phyloP scores from a whole-genome alignment of 2,888 invertebrate genomes.

The Archips crataeganus region DNA sequence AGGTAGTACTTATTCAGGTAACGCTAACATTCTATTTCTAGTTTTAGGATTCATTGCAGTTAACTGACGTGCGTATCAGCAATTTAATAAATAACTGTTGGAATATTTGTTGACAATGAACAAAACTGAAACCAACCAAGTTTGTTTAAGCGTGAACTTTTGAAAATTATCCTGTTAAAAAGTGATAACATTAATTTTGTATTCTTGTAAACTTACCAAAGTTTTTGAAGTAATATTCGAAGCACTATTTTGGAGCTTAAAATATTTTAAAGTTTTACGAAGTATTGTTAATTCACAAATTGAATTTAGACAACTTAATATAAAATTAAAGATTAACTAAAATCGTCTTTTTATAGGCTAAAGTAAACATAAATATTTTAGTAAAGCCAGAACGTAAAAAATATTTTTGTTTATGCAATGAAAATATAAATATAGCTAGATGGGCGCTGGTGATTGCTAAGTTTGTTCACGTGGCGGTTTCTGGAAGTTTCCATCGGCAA shows the following conservation, averaged over 20 bases:
- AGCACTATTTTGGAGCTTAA: not conserved
- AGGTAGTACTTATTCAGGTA: no score
- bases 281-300: not conserved
- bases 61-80: no score
- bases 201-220: not conserved
- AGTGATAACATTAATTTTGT: not conserved
- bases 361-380: not conserved
- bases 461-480: constrained; percentile 64
- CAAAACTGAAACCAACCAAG: constrained; percentile 50
- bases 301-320: not conserved
- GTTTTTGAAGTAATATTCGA: constrained; percentile 3
- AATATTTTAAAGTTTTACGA: not conserved
- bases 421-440: constrained; percentile 55
- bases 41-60: no score
- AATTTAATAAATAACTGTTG: not conserved
- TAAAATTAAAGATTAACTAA: not conserved
- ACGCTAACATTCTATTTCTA: no score
- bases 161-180: not conserved
- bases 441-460: constrained; percentile 53
- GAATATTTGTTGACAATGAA: constrained; percentile 35
- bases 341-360: not conserved
- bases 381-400: not conserved
- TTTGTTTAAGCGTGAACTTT: not conserved
- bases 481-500: constrained; percentile 60
- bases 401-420: constrained; percentile 50